Percentiles rank a stretch among this genome's conserved stretches.
Evolutionary conservation across 1,140 invertebrate genomes (phyloP).

Genomic region (Heliconius hermathena): DNA sequence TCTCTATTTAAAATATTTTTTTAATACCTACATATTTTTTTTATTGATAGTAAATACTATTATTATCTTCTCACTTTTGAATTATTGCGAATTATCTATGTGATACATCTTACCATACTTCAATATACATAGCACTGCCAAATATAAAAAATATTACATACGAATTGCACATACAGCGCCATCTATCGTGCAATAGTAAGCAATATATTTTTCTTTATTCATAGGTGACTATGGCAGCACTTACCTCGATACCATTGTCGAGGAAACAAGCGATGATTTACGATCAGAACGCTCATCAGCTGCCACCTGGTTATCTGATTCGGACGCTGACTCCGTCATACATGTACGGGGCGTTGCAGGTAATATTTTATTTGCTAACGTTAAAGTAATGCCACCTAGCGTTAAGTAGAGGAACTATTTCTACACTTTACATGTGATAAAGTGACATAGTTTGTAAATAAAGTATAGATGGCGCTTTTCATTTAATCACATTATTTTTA

Average conservation of each 20-base stretch:
- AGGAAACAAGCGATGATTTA: constrained; percentile 90
- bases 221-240: constrained; percentile 75
- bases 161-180: constrained; percentile 41
- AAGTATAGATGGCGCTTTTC: constrained; percentile 47
- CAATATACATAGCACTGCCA: no score
- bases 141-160: no score
- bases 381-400: constrained; percentile 54
- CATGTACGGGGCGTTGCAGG: constrained; percentile 70
- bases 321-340: constrained; percentile 79
- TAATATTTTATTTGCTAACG: constrained; percentile 34
- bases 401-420: constrained; percentile 36
- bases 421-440: neutral
- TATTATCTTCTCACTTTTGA: no score
- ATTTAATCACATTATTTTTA: neutral
- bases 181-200: constrained; percentile 52
- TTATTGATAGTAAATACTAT: no score
- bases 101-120: no score
- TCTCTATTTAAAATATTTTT: no score
- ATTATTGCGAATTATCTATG: no score
- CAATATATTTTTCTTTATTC: constrained; percentile 41
- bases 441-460: neutral
- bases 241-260: constrained; percentile 88
- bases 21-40: no score
- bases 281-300: constrained; percentile 85
- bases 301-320: constrained; percentile 79